Evolutionary conservation across 1,140 invertebrate species (phyloP).

Genomic region (Neoseiulus cucumeris): DNA sequence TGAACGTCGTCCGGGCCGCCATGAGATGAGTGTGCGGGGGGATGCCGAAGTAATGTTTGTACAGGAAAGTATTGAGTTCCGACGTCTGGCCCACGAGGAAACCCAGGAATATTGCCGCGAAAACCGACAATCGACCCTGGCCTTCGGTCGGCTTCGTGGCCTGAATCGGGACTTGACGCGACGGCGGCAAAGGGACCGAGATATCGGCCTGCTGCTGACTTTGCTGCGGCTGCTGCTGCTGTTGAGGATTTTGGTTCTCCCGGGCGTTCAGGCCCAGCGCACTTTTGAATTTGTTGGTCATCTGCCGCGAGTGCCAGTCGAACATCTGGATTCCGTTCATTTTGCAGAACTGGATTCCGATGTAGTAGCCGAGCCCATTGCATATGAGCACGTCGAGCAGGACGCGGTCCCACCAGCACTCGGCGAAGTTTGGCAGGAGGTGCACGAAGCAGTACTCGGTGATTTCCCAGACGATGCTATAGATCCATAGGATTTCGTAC

Average conservation of each 20-base stretch:
- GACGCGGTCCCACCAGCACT: conserved; percentile 98
- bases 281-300: conserved; percentile 81
- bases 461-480: conserved; percentile 95
- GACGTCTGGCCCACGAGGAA: not conserved
- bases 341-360: conserved; percentile 71
- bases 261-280: conserved; percentile 79
- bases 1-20: conserved; percentile 2
- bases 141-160: too few relatives aligned
- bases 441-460: conserved; percentile 98
- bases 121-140: too few relatives aligned
- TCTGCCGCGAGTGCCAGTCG: conserved; percentile 95
- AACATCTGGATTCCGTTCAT: conserved; percentile 83
- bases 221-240: too few relatives aligned
- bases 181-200: too few relatives aligned
- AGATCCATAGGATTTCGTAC: conserved; percentile 89
- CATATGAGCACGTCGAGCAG: conserved; percentile 85
- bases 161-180: too few relatives aligned
- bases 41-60: not conserved
- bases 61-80: conserved; percentile 3
- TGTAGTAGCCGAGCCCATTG: conserved; percentile 93
- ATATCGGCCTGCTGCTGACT: too few relatives aligned
- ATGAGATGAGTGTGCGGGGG: not conserved
- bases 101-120: not conserved
- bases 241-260: too few relatives aligned
- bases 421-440: conserved; percentile 86